A percentile compares a stretch with the other conserved stretches of the same genome.
phyloP scores from a whole-genome alignment of 1,140 invertebrate genomes.

The Drosophila nasuta region DNA sequence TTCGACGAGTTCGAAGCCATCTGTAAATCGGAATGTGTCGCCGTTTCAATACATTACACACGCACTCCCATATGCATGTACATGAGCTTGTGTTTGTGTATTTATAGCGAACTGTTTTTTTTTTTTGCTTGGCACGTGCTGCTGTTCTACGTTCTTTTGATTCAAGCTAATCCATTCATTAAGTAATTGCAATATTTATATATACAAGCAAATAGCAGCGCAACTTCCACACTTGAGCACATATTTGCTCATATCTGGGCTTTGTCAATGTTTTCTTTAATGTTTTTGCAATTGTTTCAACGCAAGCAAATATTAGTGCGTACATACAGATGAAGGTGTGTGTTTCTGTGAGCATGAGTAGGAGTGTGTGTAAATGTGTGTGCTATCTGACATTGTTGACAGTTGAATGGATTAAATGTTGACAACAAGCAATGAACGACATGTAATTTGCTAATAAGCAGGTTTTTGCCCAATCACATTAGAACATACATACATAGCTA shows the following conservation, averaged over 20 bases:
- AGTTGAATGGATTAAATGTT: slow-evolving; percentile 2
- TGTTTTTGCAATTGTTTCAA: slow-evolving; percentile 25
- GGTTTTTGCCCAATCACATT: slow-evolving; percentile 4
- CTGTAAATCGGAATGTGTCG: slow-evolving; percentile 62
- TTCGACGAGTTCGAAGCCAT: slow-evolving; percentile 70
- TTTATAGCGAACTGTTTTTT: not conserved
- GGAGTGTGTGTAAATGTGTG: slow-evolving; percentile 1
- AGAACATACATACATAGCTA: not conserved
- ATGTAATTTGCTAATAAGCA: slow-evolving; percentile 10
- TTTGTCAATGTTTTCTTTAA: slow-evolving; percentile 18
- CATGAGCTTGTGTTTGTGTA: slow-evolving; percentile 1
- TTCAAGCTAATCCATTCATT: slow-evolving; percentile 6
- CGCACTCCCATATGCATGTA: slow-evolving; percentile 10
- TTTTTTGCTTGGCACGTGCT: slow-evolving; percentile 2
- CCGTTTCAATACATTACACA: slow-evolving; percentile 11
- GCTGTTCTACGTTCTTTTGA: not conserved
- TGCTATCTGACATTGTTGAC: slow-evolving; percentile 18
- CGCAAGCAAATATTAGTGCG: slow-evolving; percentile 3
- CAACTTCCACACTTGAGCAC: slow-evolving; percentile 1
- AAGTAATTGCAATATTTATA: slow-evolving; percentile 7
- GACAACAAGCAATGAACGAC: slow-evolving; percentile 19
- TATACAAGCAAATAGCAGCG: not conserved
- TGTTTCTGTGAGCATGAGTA: slow-evolving; percentile 7
- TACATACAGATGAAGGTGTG: not conserved
- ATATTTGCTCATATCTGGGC: slow-evolving; percentile 5